Base-by-base conservation (phyloP, 2,888 invertebrate genomes). In the Himalopsyche anomala region DNA sequence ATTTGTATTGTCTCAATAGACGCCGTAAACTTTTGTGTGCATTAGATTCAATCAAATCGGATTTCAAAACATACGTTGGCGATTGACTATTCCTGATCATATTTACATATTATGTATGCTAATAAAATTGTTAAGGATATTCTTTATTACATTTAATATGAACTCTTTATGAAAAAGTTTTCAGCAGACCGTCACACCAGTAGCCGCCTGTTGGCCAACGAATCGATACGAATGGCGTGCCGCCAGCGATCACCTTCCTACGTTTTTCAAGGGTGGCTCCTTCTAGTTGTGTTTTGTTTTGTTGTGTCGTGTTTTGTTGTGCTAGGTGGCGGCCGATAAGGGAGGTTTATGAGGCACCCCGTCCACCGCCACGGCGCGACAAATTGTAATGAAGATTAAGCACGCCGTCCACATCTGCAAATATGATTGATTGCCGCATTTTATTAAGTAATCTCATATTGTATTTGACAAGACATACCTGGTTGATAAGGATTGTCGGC, bases 231-330 rank as follows among this genome's bases (percentile, higher is more conserved):
- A 62, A 28, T 62, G 62, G 62, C 62, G 62, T 62, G 62, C 19
- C 62, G 19, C 19, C 19, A 62, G n/a, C 62, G 62, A n/a, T 62
- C 62, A 62, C 62, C 62, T 62, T 62, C 62, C 62, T 62, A n/a
- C 28, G 62, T 28, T 62, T 62, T 62, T 62, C 62, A 62, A 62
- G 62, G 62, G 62, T 62, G 62, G 62, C 62, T 62, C 62, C 19
- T 8, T 62, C 15, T 28, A 2, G 9, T 19, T 11, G 62, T 62
- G 62, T n/a, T 19, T n/a, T 62, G 62, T 62, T 62, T 19, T 62
- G 62, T 62, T 19, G 19, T 62, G 62, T 62, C 56, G 62, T 62
- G 62, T 62, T 62, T 62, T 62, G 62, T 62, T 62, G 62, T 3
- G 62, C 19, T 62, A 62, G 19, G 62, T 62, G 28, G 62, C 62